Base-by-base conservation (phyloP, 2,113 vertebrate species). In the Neolamprologus falcicula region DNA sequence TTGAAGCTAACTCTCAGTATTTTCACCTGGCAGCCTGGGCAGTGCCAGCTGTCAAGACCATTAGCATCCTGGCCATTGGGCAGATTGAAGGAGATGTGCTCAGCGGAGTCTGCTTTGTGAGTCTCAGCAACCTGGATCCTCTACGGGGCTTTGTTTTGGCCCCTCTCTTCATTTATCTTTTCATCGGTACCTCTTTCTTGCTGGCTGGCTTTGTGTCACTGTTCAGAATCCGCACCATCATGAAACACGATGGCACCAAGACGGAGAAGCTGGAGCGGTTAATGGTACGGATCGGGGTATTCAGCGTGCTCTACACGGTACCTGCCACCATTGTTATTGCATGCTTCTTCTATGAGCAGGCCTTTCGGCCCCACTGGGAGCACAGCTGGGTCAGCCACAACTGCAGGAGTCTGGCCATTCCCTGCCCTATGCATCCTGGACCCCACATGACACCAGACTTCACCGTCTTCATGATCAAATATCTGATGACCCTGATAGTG, bases 391-490 rank as follows among this genome's bases (percentile, higher is more conserved):
- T 99, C 86, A 97, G 97, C 95, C 97, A 98, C 35, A 98, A 98
- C 94, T 99, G 98, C 96, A 97, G 98, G 94, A 96, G 97, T 93
- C 93, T 99, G 94, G 98, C 98, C 94, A 98, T 99, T 88, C 98
- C 98, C 6, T 99, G 98, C 93, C 98, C 98, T 0, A 84, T 95
- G 66, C 97, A 98, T 71, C 95, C 97, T 54, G 96, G 96, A 33
- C 98, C 97, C 28, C 97, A 97, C 90, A 98, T 98, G 97, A 97
- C 96, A 76, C 98, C 98, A 2, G 98, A 99, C 93, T 99, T 99
- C 96, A 99, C 98, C 2, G 98, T 99, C 96, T 99, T 98, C 96
- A 99, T 99, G 98, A 99, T 99, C 95, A 99, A 99, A 95, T 99
- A 99, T 94, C 98, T 99, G 94, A 99, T 99, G 98, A 99, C 98